A percentile compares a stretch with the other conserved stretches of the same genome.
These are phyloP conservation scores for Pegoplata infirma DNA, from an alignment of 2,888 invertebrate genomes.

Conservation along the genomic window DNA sequence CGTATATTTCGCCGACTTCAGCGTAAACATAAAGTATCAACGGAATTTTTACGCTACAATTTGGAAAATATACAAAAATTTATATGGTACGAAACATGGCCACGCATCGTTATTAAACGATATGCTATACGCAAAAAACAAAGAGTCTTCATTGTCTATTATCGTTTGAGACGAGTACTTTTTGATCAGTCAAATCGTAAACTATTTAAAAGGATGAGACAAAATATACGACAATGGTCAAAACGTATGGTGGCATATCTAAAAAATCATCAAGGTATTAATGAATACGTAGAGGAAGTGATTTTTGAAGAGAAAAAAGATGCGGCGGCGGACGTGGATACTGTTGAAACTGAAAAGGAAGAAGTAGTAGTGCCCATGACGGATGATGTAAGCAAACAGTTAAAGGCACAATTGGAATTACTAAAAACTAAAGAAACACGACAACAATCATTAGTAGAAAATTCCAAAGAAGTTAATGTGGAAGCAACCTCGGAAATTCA, in stretches of 20 bases:
- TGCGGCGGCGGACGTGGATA: no score
- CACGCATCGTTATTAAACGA: constrained; percentile 69
- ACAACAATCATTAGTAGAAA: constrained; percentile 68
- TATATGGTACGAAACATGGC: constrained; percentile 69
- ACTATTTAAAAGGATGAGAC: constrained; percentile 67
- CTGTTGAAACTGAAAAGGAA: not conserved
- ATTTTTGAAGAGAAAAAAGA: constrained; percentile 46
- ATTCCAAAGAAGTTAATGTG: constrained; percentile 8
- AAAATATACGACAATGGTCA: constrained; percentile 72
- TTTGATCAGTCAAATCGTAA: constrained; percentile 71
- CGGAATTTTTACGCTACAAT: constrained; percentile 69
- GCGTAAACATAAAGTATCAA: constrained; percentile 72
- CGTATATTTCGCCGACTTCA: constrained; percentile 67
- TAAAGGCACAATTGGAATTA: constrained; percentile 75
- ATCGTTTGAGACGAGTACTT: constrained; percentile 67
- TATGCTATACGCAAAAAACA: constrained; percentile 69
- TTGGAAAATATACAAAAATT: constrained; percentile 71
- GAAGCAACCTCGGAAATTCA: not conserved
- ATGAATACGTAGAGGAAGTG: constrained; percentile 67
- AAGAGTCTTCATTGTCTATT: constrained; percentile 67
- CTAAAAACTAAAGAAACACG: constrained; percentile 72
- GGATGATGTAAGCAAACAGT: constrained; percentile 72
- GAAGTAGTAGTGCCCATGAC: constrained; percentile 26
- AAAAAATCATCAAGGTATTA: constrained; percentile 65
- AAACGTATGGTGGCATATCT: constrained; percentile 67